These are phyloP conservation scores for Hycleus cichorii DNA, from an alignment of 1,140 invertebrate genomes.

Conservation along the genomic window DNA sequence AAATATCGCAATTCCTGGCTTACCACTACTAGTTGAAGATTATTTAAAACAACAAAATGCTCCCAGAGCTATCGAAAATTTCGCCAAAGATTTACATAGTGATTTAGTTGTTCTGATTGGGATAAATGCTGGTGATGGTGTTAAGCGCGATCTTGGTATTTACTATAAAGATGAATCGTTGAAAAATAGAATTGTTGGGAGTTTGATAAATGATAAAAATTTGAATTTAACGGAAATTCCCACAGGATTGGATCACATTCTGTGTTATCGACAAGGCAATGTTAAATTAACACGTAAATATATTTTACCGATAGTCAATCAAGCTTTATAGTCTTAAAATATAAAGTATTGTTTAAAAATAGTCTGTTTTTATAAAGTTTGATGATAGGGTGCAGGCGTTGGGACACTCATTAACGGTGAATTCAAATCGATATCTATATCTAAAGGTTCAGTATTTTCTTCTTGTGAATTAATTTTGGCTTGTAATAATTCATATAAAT, in stretches of 20 bases:
- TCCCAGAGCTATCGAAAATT: conserved; percentile 41
- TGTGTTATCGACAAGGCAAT: conserved; percentile 48
- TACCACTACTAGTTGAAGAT: conserved; percentile 46
- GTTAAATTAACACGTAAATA: conserved; percentile 52
- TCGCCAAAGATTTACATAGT: conserved; percentile 40
- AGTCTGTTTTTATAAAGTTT: conserved; percentile 27
- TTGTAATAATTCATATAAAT: conserved; percentile 65
- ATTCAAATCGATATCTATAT: conserved; percentile 66
- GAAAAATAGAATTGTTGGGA: conserved; percentile 18
- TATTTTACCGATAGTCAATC: conserved; percentile 52
- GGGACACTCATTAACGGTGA: conserved; percentile 81
- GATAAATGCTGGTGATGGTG: conserved; percentile 40
- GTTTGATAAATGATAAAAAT: conserved; percentile 25
- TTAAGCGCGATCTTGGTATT: conserved; percentile 48
- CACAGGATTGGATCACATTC: conserved; percentile 31
- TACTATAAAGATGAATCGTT: conserved; percentile 36
- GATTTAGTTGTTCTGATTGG: conserved; percentile 45
- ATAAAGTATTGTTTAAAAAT: conserved; percentile 9
- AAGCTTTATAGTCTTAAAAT: conserved; percentile 15
- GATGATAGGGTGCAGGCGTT: conserved; percentile 66
- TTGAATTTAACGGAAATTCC: conserved; percentile 32
- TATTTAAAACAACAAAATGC: conserved; percentile 44
- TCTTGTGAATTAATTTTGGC: conserved; percentile 69
- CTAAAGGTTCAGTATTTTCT: conserved; percentile 51
- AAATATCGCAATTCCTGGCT: conserved; percentile 41